phyloP scores from a whole-genome alignment of 2,797 vertebrate genomes.

The Anomalospiza imberbis region DNA sequence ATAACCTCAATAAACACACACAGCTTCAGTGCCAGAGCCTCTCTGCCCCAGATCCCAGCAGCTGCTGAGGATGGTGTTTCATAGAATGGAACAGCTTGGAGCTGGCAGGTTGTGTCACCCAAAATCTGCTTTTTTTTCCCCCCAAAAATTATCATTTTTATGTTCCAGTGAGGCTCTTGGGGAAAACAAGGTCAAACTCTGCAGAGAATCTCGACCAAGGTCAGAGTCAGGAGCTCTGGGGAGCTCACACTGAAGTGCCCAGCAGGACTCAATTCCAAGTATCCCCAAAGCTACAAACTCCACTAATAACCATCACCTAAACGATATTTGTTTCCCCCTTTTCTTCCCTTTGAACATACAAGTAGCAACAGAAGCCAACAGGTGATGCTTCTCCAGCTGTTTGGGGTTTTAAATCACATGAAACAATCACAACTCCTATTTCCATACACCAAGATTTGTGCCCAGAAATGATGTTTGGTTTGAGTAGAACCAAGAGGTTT shows the following conservation, averaged over 20 bases:
- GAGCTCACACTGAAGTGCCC: not conserved
- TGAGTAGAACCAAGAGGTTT: not conserved
- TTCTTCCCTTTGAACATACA: not conserved
- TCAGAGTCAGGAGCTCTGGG: not conserved
- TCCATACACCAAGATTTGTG: not conserved
- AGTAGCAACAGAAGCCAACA: not conserved
- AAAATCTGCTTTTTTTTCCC: not conserved
- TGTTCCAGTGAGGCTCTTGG: not conserved
- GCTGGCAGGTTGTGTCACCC: not conserved
- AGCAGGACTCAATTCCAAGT: not conserved
- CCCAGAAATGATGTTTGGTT: not conserved
- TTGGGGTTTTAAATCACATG: not conserved
- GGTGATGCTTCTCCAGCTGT: not conserved
- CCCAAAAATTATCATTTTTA: not conserved
- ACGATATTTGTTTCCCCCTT: not conserved
- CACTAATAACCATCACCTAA: not conserved
- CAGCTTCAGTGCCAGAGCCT: not conserved
- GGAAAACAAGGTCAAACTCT: not conserved
- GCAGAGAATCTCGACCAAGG: not conserved
- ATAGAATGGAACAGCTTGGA: not conserved
- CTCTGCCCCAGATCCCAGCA: not conserved
- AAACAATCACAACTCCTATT: rapidly evolving
- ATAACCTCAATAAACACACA: not conserved
- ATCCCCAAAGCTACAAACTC: not conserved
- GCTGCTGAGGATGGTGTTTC: not conserved